Conservation (phyloP, 2,113 vertebrate species). For the Cyphomyrus discorhynchus region DNA sequence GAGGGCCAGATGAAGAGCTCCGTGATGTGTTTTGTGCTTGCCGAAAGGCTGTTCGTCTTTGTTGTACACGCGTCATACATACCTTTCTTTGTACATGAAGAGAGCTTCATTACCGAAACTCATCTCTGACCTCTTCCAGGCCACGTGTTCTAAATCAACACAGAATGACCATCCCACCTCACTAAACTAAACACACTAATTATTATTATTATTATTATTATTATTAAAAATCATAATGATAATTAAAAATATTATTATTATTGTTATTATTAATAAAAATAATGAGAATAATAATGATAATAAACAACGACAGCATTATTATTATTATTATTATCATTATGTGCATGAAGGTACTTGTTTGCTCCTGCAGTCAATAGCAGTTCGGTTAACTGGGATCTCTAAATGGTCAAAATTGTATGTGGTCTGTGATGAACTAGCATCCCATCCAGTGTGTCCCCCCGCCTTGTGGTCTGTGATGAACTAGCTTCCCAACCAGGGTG, state of each 20-base stretch:
- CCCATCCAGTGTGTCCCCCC: too few species aligned
- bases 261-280: too few species aligned
- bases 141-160: not conserved
- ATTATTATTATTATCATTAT: not conserved
- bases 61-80: not conserved
- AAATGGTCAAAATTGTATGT: not conserved
- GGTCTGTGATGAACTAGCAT: not conserved
- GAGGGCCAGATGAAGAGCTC: not conserved
- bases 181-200: not conserved
- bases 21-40: not conserved
- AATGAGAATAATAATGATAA: too few species aligned
- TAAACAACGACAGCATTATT: too few species aligned
- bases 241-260: too few species aligned
- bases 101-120: not conserved
- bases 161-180: not conserved
- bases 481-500: too few species aligned
- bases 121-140: not conserved
- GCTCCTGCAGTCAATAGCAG: not conserved
- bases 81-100: not conserved
- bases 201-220: not conserved
- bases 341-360: not conserved
- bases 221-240: not conserved
- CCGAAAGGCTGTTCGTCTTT: not conserved
- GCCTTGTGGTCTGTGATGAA: too few species aligned
- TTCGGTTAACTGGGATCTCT: not conserved